Percentiles rank a stretch among this genome's conserved stretches.
Evolutionary conservation across 64 coral and sea anemone species (phyloP).

Genomic region (Actinia tenebrosa): DNA sequence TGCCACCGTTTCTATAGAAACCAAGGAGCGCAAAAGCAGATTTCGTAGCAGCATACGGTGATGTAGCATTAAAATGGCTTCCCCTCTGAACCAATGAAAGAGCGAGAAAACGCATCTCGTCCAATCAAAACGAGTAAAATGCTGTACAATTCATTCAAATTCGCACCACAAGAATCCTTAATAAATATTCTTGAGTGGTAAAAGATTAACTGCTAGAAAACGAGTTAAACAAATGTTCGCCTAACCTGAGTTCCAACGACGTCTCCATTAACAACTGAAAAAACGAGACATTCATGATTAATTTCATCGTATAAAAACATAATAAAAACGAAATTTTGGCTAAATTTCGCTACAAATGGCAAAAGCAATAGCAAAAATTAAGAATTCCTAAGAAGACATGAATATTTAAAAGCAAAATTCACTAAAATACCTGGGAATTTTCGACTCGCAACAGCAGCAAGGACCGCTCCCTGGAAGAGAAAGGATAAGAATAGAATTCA

Average conservation of each 20-base stretch:
- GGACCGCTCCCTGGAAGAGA: slow-evolving; percentile 66
- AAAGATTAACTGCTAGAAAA: background rate
- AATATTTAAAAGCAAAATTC: slow-evolving; percentile 4
- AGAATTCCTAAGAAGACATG: background rate
- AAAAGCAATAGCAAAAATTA: background rate
- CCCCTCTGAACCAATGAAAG: background rate
- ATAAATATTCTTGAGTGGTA: background rate
- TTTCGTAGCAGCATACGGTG: background rate
- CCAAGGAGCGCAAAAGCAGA: background rate
- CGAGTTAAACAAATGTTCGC: background rate
- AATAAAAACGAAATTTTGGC: background rate
- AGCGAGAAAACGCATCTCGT: background rate
- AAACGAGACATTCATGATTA: background rate
- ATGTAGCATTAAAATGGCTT: background rate
- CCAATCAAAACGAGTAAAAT: background rate
- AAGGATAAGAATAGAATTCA: slow-evolving; percentile 4
- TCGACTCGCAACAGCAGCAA: slow-evolving; percentile 93
- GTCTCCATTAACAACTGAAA: slow-evolving; percentile 71
- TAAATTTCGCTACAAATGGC: background rate
- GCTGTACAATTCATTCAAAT: background rate
- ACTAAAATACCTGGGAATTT: slow-evolving; percentile 73
- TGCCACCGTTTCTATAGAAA: background rate
- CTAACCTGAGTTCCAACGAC: slow-evolving; percentile 67
- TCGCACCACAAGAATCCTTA: background rate
- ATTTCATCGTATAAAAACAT: background rate